Evolutionary conservation across 1,140 invertebrate species (phyloP).

Genomic region (Dryas iulia): DNA sequence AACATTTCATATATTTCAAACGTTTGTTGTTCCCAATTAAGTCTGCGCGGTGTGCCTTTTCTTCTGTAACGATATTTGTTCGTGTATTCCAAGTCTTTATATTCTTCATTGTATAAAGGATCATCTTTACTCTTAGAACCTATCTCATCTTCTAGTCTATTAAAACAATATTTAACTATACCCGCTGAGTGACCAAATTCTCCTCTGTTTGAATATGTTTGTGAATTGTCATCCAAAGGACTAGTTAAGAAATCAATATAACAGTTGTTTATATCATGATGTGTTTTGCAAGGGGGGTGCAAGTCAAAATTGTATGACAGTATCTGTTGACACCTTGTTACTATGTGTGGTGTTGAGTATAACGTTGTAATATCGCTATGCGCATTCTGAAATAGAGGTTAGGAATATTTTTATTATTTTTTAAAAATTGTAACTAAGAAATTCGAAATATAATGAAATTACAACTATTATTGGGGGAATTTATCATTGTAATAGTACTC

Average conservation of each 20-base stretch:
- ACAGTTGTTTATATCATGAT: slow-evolving; percentile 49
- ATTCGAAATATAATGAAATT: background rate
- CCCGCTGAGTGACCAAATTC: slow-evolving; percentile 41
- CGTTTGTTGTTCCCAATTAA: slow-evolving; percentile 38
- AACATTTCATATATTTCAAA: slow-evolving; percentile 65
- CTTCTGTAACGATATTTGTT: background rate
- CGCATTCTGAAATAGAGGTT: slow-evolving; percentile 64
- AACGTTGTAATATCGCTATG: slow-evolving; percentile 52
- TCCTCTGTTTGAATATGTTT: slow-evolving; percentile 55
- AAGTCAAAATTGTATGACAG: slow-evolving; percentile 55
- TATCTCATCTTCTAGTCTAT: slow-evolving; percentile 65
- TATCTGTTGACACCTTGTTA: slow-evolving; percentile 59
- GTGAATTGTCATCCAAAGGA: slow-evolving; percentile 51
- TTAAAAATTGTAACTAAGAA: too few relatives aligned
- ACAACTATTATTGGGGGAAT: too few relatives aligned
- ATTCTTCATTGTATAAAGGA: slow-evolving; percentile 55
- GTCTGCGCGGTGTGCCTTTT: background rate
- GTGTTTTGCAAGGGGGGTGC: slow-evolving; percentile 56
- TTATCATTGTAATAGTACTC: too few relatives aligned
- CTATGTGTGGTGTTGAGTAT: slow-evolving; percentile 42
- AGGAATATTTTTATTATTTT: background rate
- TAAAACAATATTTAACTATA: slow-evolving; percentile 64
- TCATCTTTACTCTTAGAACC: slow-evolving; percentile 50
- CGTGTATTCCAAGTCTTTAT: slow-evolving; percentile 40
- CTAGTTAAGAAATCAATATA: slow-evolving; percentile 59